Evolutionary conservation across 2,888 invertebrate species (phyloP), one percentile per base, ranked within the genome.

Genomic region (Ptychoptera contaminata): DNA sequence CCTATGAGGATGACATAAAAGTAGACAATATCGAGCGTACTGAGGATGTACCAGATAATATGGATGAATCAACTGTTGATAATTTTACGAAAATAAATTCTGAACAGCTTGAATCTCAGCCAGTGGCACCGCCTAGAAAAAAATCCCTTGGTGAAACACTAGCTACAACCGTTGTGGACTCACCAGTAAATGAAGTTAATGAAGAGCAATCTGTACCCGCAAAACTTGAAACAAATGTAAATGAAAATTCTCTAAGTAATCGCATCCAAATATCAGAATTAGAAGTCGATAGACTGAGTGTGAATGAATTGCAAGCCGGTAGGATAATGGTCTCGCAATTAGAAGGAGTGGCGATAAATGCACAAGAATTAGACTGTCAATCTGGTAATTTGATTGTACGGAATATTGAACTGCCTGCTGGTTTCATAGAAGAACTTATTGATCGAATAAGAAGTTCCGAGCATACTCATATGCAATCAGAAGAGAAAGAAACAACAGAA

Each of bases 261-360:
- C 49, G 76, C 52, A 65, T 84, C 34, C 79, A 82, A 58, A 75
- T 87, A 1, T 68, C 70, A 23, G 84, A 86, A 58, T 69, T 87
- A 48, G 82, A 84, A 56, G 86, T 88, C 1, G 84, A 85, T 45
- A 72, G 79, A 42, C 60, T 88, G 15, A 82, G 77, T 50, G 86
- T 87, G 0, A 78, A 79, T 46, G 83, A 84, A 54, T 63, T 87
- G 37, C 78, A 84, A 59, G 85, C 87, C 0, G 78, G 77, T 45
- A 83, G 81, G 59, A 82, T 87, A 48, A 69, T 79, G 42, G 85
- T 86, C 0, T 84, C 85, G 0, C 84, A 86, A 60, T 76, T 87
- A 48, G 85, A 86, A 56, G 81, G 84, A 7, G 72, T 76, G 53
- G 76, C 78, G 32, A 70, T 87, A 50, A 77, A 75, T 49, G 76